A percentile compares a stretch with the other conserved stretches of the same genome.
phyloP scores from a whole-genome alignment of 2,113 vertebrate species.

The Mustela nigripes region DNA sequence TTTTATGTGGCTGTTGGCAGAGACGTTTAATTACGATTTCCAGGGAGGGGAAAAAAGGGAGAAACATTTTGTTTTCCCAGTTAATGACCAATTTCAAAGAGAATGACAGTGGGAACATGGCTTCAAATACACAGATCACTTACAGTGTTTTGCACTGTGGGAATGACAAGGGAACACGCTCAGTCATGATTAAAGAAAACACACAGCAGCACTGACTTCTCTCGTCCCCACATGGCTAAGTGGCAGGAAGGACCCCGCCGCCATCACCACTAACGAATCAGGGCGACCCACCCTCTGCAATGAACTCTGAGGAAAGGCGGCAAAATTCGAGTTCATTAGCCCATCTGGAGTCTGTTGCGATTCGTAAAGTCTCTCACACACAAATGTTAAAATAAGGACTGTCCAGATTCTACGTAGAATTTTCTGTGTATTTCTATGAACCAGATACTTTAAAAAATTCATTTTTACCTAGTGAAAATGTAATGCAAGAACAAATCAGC shows the following conservation, averaged over 20 bases:
- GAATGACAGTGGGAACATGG: background rate
- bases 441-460: slow-evolving; percentile 24
- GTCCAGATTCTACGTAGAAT: slow-evolving; percentile 38
- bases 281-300: background rate
- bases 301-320: slow-evolving; percentile 16
- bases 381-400: slow-evolving; percentile 8
- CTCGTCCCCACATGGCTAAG: background rate
- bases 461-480: slow-evolving; percentile 28
- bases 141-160: background rate
- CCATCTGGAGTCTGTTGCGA: background rate
- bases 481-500: background rate
- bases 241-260: background rate
- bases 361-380: background rate
- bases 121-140: slow-evolving; percentile 25
- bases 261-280: background rate
- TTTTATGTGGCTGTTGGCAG: slow-evolving; percentile 49
- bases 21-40: slow-evolving; percentile 53
- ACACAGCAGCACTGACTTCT: background rate
- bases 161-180: background rate
- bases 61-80: background rate
- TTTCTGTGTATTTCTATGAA: slow-evolving; percentile 25
- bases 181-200: background rate
- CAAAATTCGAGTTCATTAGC: background rate
- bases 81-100: slow-evolving; percentile 49
- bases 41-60: background rate